phyloP scores from a whole-genome alignment of 2,797 vertebrate species.

The Tamandua tetradactyla region DNA sequence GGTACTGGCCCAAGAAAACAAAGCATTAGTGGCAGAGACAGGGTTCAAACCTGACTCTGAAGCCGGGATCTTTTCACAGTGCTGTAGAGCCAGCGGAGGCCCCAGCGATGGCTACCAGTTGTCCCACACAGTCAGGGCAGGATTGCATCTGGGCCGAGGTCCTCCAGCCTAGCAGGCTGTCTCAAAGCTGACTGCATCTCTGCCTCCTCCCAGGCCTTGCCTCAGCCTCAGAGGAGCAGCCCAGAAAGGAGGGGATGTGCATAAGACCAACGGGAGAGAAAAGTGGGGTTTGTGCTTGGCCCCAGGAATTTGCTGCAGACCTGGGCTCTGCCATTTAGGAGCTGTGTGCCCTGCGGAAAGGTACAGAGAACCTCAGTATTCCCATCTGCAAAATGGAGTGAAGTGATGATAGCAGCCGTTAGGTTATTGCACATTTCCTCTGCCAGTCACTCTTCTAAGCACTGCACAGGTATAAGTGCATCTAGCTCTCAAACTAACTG shows the following conservation, averaged over 20 bases:
- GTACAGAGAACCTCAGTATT: background rate
- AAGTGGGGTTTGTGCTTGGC: fast-evolving
- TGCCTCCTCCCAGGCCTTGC: background rate
- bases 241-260: background rate
- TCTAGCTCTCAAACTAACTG: background rate
- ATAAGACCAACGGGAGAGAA: background rate
- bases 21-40: background rate
- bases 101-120: background rate
- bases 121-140: background rate
- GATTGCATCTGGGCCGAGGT: background rate
- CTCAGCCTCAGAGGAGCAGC: background rate
- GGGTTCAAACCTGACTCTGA: background rate
- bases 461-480: background rate
- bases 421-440: background rate
- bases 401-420: background rate
- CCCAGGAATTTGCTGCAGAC: background rate
- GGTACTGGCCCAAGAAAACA: background rate
- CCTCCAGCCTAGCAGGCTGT: background rate
- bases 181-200: background rate
- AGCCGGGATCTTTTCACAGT: background rate
- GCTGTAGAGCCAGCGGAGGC: background rate
- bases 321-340: background rate
- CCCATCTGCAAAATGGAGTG: background rate
- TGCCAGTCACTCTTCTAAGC: background rate
- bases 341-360: background rate